Conservation (phyloP, 2,888 invertebrate species). For the Drosophila longiperda region DNA sequence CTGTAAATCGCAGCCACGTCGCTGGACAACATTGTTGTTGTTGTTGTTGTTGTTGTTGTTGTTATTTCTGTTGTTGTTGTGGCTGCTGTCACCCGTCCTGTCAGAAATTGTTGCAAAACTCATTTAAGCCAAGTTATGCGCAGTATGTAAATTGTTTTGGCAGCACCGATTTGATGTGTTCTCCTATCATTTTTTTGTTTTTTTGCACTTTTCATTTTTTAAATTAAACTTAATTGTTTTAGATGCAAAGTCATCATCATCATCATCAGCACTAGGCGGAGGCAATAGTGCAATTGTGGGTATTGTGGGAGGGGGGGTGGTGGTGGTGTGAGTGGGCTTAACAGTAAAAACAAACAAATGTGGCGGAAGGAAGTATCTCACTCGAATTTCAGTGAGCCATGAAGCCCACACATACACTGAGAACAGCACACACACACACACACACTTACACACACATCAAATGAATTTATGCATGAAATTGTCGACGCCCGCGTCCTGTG, state of each 20-base stretch:
- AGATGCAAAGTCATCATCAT: conserved; percentile 79
- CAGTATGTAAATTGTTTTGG: conserved; percentile 84
- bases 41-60: conserved; percentile 5
- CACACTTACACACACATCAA: conserved; percentile 26
- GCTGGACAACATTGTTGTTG: conserved; percentile 49
- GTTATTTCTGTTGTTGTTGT: not conserved
- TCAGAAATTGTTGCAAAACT: conserved; percentile 79
- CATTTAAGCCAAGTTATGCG: conserved; percentile 81
- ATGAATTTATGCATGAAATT: conserved; percentile 82
- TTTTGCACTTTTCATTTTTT: conserved; percentile 40
- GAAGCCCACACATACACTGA: conserved; percentile 38
- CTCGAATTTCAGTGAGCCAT: conserved; percentile 77
- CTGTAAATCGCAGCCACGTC: conserved; percentile 78
- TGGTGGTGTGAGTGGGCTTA: not conserved
- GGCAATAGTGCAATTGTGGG: not conserved
- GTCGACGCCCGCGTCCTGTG: conserved; percentile 80
- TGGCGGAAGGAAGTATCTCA: conserved; percentile 80
- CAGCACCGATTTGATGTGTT: conserved; percentile 31
- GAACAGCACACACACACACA: conserved; percentile 4
- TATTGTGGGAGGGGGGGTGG: not conserved
- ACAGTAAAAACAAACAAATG: conserved; percentile 65
- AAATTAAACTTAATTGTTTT: conserved; percentile 81
- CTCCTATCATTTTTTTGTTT: conserved; percentile 21
- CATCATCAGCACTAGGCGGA: conserved; percentile 20
- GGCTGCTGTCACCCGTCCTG: conserved; percentile 53